Base-by-base conservation (phyloP, 1,140 invertebrate species). In the Drosophila persimilis region DNA sequence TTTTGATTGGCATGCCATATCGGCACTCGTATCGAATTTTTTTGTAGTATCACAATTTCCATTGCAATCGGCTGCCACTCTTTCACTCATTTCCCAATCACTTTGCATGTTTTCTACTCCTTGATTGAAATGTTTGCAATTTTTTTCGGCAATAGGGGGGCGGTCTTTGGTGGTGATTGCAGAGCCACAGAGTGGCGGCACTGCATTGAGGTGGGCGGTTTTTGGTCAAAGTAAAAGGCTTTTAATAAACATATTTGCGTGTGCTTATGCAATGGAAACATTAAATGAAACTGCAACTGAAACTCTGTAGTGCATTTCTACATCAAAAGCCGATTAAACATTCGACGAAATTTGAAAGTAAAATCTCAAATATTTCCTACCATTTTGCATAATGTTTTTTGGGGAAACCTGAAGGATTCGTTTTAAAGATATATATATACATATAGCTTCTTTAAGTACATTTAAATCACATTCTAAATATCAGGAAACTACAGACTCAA, bases 191-290 rank as follows among this genome's bases (percentile, higher is more conserved):
- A 20, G 61, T n/a, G 7, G 39, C 15, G 8, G 26, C 26, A 29
- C 26, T 26, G 13, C 46, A 54, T 52, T 43, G 22, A 45, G 54
- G 57, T 73, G 58, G 56, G 64, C 57, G 70, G 51, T 62, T 52
- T 56, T 61, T 71, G 52, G 53, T 58, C 52, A 81, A 80, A 85
- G 81, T 80, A 84, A 84, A 80, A 85, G 80, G 73, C 77, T 80
- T 77, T 83, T 78, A 70, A 78, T 78, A 62, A 58, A 72, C 72
- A 74, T 83, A 83, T 81, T 72, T 69, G 62, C 80, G 69, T 62
- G 77, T 54, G 61, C 71, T 75, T 84, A 84, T 84, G 80, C 80
- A 84, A 84, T 84, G 29, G 17, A 48, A 73, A 20, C 29, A 13
- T 8, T 24, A 55, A 44, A 56, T 59, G 55, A 72, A 70, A 47